phyloP scores from a whole-genome alignment of 2,113 vertebrate genomes.

The Tretioscincus oriximinensis region DNA sequence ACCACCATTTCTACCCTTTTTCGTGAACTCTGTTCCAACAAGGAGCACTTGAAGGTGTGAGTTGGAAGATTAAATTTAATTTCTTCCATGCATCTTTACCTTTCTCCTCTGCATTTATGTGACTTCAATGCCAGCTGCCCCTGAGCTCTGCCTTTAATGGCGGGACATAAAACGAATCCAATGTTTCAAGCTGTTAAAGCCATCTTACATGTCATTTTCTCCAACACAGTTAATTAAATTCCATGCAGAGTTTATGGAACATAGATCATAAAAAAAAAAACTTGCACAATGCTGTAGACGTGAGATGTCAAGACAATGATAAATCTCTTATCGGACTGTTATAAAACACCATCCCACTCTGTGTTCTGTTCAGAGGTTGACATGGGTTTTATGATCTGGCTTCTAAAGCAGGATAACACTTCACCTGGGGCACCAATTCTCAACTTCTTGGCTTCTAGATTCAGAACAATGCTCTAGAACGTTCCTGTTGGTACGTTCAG shows the following conservation, averaged over 20 bases:
- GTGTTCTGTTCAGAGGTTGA: background rate
- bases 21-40: slow-evolving; percentile 19
- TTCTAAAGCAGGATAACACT: rapidly evolving
- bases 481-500: no score
- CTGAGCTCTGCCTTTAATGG: slow-evolving; percentile 64
- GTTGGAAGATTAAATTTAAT: slow-evolving; percentile 66
- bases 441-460: slow-evolving; percentile 71
- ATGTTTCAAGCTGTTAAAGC: slow-evolving; percentile 62
- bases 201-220: slow-evolving; percentile 50
- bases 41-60: slow-evolving; percentile 17
- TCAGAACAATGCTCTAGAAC: slow-evolving; percentile 64
- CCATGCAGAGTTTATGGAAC: slow-evolving; percentile 59
- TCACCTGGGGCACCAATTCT: no score
- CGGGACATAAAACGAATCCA: slow-evolving; percentile 67
- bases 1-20: background rate
- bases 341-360: slow-evolving; percentile 26
- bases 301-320: slow-evolving; percentile 59
- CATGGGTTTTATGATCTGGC: slow-evolving; percentile 32
- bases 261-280: slow-evolving; percentile 64
- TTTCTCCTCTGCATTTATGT: slow-evolving; percentile 57
- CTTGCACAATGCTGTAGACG: slow-evolving; percentile 47
- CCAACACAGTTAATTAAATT: slow-evolving; percentile 72
- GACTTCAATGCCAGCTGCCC: slow-evolving; percentile 60
- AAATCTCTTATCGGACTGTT: slow-evolving; percentile 50
- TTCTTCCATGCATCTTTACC: slow-evolving; percentile 55